Evolutionary conservation across 2,797 vertebrate genomes (phyloP).

Genomic region (Myotis pilosus): DNA sequence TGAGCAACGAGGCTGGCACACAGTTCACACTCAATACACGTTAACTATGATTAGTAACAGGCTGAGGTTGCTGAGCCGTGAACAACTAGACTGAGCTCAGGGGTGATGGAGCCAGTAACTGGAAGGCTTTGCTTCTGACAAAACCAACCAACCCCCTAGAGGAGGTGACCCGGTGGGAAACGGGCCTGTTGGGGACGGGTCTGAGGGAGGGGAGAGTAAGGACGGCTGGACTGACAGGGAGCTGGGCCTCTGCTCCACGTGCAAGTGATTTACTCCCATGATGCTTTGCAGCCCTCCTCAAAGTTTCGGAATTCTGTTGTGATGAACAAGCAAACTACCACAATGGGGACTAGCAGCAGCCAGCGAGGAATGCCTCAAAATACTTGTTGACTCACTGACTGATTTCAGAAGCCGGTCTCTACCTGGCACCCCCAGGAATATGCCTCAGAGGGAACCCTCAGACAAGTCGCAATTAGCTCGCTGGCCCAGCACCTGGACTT

Average conservation of each 20-base stretch:
- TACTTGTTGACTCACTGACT: neutral
- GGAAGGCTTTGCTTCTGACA: neutral
- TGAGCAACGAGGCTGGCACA: neutral
- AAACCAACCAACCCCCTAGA: neutral
- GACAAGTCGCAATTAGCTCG: neutral
- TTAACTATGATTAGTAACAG: rapidly evolving
- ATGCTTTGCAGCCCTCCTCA: neutral
- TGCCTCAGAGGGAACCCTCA: neutral
- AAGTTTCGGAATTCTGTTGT: neutral
- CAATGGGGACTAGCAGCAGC: neutral
- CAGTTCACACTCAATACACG: neutral
- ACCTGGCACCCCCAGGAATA: neutral
- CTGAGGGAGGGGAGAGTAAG: neutral
- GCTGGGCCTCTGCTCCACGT: neutral
- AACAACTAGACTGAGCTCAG: neutral
- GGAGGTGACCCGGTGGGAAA: neutral
- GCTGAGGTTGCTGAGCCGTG: neutral
- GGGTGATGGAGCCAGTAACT: neutral
- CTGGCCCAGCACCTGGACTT: neutral
- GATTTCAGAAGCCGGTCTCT: neutral
- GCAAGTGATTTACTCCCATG: neutral
- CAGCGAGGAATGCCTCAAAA: neutral
- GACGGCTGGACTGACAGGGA: neutral
- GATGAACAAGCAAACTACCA: neutral
- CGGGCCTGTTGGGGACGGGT: neutral